phyloP scores from a whole-genome alignment of 2,797 vertebrate genomes.

The Sebastes oblongus region DNA sequence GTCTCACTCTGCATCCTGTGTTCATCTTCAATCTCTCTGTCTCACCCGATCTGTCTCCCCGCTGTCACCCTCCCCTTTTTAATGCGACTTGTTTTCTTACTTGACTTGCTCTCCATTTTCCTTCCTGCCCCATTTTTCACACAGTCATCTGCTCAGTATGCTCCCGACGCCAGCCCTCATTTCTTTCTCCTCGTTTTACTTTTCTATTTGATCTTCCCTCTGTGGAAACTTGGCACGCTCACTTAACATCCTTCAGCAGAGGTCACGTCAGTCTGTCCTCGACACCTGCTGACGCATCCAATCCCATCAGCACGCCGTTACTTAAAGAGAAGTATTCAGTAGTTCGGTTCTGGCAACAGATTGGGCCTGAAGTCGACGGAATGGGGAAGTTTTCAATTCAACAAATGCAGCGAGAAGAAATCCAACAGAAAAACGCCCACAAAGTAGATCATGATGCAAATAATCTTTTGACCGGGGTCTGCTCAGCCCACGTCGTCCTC shows the following conservation, averaged over 20 bases:
- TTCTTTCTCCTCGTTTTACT: background rate
- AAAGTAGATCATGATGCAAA: background rate
- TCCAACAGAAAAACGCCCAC: background rate
- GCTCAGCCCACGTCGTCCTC: background rate
- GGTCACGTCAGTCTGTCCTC: background rate
- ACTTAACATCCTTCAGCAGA: constrained; percentile 1
- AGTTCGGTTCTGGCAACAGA: background rate
- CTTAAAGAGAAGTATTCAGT: constrained; percentile 5
- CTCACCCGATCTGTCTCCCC: constrained; percentile 37
- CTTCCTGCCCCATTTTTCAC: background rate
- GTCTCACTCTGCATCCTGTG: constrained; percentile 5
- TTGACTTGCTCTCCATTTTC: constrained; percentile 28
- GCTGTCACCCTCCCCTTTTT: constrained; percentile 30
- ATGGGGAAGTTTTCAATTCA: background rate
- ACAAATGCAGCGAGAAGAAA: background rate
- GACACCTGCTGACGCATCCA: constrained; percentile 5
- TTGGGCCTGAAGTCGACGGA: background rate
- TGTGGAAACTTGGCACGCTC: background rate
- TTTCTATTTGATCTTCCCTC: constrained; percentile 5
- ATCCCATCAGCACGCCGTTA: constrained; percentile 3
- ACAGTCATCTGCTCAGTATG: background rate
- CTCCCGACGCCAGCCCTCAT: background rate
- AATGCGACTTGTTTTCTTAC: constrained; percentile 21
- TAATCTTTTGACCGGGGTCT: background rate
- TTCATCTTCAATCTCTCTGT: constrained; percentile 38